Evolutionary conservation across 2,888 invertebrate genomes (phyloP), one percentile per base, ranked within the genome.

Genomic region (Cerceris ruficornis): DNA sequence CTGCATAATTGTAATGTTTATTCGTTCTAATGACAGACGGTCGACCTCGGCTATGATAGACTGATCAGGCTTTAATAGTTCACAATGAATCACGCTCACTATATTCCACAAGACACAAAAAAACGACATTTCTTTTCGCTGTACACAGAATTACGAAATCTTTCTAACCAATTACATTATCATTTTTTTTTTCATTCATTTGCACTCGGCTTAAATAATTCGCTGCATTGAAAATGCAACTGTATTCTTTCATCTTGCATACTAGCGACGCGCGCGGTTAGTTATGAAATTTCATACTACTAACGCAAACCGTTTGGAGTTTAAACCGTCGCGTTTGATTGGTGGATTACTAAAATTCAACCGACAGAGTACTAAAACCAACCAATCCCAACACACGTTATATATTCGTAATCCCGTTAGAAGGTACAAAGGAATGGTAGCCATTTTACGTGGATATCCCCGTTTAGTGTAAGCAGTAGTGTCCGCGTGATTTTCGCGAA

Each of bases 361-460:
- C 78, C 75, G 81, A 68, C 66, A 54, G 62, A 43, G 58, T 41
- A 15, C 13, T 15, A n/a, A 54, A 66, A 28, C 39, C 39, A 52
- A 61, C 89, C 82, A 89, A 88, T 87, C 59, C 9, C 6, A 13
- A 8, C 7, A 6, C 8, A 8, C 61, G 65, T 89, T 79, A 69
- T 54, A 74, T 57, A 49, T 9, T 14, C 39, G 61, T 65, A 78
- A 69, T 85, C 80, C 83, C 83, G 84, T 86, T 81, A 81, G 68
- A 74, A 77, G 81, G 71, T 83, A 78, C 75, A 82, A 84, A 81
- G 85, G 78, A 77, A 77, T 72, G 86, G 77, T 69, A 75, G 89
- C 89, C 89, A 89, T 89, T 89, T 89, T 89, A 83, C 79, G 88
- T 86, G 80, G 79, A 84, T 81, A 77, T 83, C 73, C 28, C 76